phyloP scores from a whole-genome alignment of 2,888 invertebrate species.

The Atethmia centrago region DNA sequence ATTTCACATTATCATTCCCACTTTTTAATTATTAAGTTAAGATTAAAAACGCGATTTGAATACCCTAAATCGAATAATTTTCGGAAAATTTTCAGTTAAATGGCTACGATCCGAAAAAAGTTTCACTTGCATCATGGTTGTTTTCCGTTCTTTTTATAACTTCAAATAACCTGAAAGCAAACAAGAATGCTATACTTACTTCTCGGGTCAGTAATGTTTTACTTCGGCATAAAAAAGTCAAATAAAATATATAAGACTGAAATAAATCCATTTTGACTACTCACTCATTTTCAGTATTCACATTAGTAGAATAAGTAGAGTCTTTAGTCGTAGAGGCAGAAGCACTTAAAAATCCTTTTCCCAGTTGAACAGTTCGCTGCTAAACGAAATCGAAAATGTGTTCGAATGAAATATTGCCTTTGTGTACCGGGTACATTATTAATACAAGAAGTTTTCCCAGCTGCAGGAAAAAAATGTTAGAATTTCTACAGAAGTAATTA shows the following conservation, averaged over 20 bases:
- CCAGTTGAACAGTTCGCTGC: conserved; percentile 4
- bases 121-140: too few species aligned
- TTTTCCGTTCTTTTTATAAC: background rate
- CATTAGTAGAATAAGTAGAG: background rate
- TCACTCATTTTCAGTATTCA: background rate
- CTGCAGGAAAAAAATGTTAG: background rate
- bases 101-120: too few species aligned
- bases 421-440: background rate
- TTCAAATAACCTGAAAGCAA: background rate
- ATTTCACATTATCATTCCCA: too few species aligned
- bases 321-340: background rate
- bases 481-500: conserved; percentile 22
- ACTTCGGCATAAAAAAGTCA: background rate
- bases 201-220: background rate
- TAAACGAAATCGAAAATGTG: background rate
- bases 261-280: background rate
- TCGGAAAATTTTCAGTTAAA: too few species aligned
- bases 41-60: too few species aligned
- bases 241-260: background rate
- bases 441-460: background rate
- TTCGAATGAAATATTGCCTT: background rate
- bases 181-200: background rate
- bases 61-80: too few species aligned
- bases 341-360: background rate
- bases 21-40: too few species aligned